Percentiles rank a stretch among this genome's conserved stretches.
Conservation (phyloP, 1,140 invertebrate genomes). For the Caenorhabditis latens region DNA sequence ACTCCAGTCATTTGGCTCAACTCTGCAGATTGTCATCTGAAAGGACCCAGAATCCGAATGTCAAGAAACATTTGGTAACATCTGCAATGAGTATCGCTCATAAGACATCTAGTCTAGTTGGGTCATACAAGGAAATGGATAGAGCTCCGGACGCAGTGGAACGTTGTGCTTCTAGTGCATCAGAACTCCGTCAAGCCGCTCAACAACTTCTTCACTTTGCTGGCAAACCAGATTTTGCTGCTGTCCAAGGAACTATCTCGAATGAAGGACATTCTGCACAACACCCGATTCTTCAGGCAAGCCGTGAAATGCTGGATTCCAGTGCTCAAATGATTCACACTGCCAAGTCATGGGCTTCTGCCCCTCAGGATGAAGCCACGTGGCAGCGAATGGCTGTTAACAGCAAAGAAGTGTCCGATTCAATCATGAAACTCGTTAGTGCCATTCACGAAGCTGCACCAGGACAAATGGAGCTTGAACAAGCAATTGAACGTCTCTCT, state of each 20-base stretch:
- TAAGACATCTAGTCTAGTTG: constrained; percentile 92
- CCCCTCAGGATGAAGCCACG: constrained; percentile 90
- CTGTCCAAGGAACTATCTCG: constrained; percentile 91
- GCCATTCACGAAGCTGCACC: constrained; percentile 84
- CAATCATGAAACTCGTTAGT: constrained; percentile 87
- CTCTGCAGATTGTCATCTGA: constrained; percentile 92
- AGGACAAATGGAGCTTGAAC: constrained; percentile 92
- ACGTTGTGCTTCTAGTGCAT: constrained; percentile 86
- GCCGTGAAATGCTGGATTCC: constrained; percentile 86
- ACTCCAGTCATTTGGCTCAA: constrained; percentile 94
- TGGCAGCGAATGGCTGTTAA: constrained; percentile 93
- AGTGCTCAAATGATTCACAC: constrained; percentile 88
- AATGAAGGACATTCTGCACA: constrained; percentile 79
- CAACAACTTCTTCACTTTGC: constrained; percentile 93
- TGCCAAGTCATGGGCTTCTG: constrained; percentile 89
- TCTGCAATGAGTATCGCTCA: constrained; percentile 97
- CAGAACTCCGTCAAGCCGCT: constrained; percentile 89
- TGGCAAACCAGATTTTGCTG: constrained; percentile 90
- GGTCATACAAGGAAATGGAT: constrained; percentile 90
- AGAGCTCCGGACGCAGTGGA: constrained; percentile 83
- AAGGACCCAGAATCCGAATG: constrained; percentile 89
- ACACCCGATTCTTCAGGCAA: constrained; percentile 86
- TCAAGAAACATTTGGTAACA: constrained; percentile 96
- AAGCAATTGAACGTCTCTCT: constrained; percentile 86
- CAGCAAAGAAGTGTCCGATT: constrained; percentile 93